These are phyloP conservation scores for Festucalex cinctus DNA, from an alignment of 2,113 vertebrate genomes.

Conservation along the genomic window DNA sequence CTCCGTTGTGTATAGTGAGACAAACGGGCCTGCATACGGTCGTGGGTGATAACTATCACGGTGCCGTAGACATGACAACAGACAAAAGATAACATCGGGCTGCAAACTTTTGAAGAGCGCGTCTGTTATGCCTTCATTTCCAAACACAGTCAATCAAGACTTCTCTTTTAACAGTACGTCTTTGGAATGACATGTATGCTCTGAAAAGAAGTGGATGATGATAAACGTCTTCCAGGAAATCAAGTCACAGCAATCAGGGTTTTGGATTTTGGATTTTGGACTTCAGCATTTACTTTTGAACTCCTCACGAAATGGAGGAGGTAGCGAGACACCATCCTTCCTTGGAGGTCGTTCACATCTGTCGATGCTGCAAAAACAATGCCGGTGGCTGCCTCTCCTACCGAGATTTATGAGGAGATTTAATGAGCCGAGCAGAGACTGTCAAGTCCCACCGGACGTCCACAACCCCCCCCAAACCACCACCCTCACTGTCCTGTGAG, in stretches of 20 bases:
- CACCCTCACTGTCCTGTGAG: neutral
- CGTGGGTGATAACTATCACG: slow-evolving; percentile 12
- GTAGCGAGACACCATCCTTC: neutral
- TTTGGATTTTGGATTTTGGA: neutral
- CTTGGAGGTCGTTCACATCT: slow-evolving; percentile 40
- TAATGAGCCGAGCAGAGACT: slow-evolving; percentile 31
- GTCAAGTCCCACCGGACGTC: slow-evolving; percentile 12
- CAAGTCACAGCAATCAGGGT: neutral
- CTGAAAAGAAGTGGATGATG: neutral
- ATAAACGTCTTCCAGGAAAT: neutral
- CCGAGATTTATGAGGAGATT: slow-evolving; percentile 43
- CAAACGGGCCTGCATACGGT: neutral
- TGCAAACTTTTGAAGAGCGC: slow-evolving; percentile 29
- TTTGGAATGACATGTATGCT: neutral
- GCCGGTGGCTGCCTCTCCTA: slow-evolving; percentile 12
- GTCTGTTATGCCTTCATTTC: neutral
- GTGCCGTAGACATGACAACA: slow-evolving; percentile 27
- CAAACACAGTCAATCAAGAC: neutral
- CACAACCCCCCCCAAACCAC: neutral
- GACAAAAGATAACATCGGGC: slow-evolving; percentile 43
- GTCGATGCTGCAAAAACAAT: slow-evolving; percentile 32
- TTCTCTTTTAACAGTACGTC: neutral
- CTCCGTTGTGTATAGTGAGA: neutral
- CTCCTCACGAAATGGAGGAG: neutral
- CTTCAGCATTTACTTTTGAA: neutral